Percentiles rank a stretch among this genome's conserved stretches.
These are phyloP conservation scores for Himantopus leucocephalus DNA, from an alignment of 2,113 vertebrate species.

Conservation along the genomic window DNA sequence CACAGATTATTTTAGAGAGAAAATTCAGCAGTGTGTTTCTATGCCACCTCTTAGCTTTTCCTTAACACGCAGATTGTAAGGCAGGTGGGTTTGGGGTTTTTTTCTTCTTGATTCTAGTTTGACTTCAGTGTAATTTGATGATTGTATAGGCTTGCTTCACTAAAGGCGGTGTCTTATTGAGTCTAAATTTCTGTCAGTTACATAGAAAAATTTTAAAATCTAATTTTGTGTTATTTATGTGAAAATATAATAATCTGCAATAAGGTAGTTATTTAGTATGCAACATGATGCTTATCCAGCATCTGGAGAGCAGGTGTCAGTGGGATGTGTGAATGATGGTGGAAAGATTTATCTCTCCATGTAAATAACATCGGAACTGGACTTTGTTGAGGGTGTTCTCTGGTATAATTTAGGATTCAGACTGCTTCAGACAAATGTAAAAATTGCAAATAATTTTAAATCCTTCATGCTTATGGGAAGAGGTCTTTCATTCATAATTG, in stretches of 20 bases:
- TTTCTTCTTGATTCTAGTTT: neutral
- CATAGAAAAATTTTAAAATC: neutral
- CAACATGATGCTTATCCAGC: neutral
- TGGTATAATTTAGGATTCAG: neutral
- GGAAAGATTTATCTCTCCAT: neutral
- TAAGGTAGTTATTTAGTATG: neutral
- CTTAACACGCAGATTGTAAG: neutral
- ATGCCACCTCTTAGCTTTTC: neutral
- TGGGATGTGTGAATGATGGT: neutral
- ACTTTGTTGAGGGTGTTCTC: neutral
- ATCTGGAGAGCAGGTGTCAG: slow-evolving; percentile 16
- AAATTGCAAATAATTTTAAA: neutral
- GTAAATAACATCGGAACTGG: neutral
- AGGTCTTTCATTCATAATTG: neutral
- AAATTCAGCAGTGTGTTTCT: neutral
- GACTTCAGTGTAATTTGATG: neutral
- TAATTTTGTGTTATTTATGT: neutral
- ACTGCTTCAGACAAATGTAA: neutral
- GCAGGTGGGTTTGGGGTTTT: neutral
- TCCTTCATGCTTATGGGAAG: neutral
- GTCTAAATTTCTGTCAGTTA: neutral
- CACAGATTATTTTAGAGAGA: neutral
- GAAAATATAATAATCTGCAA: neutral
- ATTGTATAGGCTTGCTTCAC: neutral
- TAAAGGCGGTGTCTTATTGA: neutral